Percentiles rank a stretch among this genome's conserved stretches.
phyloP scores from a whole-genome alignment of 2,113 vertebrate genomes.

The Aplodontia rufa region DNA sequence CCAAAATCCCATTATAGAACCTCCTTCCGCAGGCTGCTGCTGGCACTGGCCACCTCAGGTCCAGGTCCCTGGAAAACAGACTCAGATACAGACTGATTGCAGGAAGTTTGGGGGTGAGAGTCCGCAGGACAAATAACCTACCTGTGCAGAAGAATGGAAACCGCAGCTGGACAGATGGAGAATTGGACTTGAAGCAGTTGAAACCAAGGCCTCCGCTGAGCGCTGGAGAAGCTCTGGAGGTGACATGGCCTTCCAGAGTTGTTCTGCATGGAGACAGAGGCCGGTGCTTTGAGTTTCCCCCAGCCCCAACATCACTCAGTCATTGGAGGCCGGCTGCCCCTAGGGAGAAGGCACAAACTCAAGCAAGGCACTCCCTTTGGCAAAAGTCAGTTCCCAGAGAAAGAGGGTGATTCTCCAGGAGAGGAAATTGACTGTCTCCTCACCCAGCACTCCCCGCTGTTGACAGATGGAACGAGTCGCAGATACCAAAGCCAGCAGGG shows the following conservation, averaged over 20 bases:
- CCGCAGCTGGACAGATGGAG: not conserved
- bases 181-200: not conserved
- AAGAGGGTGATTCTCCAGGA: conserved; percentile 57
- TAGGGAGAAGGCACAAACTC: not conserved
- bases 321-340: not conserved
- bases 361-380: conserved; percentile 21
- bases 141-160: not conserved
- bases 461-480: not conserved
- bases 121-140: not conserved
- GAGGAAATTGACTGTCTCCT: conserved; percentile 36
- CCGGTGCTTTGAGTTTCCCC: not conserved
- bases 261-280: not conserved
- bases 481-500: not conserved
- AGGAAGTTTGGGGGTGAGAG: not conserved
- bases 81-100: not conserved
- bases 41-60: not conserved
- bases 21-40: not conserved
- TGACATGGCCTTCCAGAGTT: not conserved
- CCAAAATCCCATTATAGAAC: not conserved
- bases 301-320: not conserved
- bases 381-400: conserved; percentile 23
- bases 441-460: conserved; percentile 30
- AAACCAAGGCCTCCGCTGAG: not conserved
- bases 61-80: not conserved
- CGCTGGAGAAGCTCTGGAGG: not conserved